A percentile compares a stretch with the other conserved stretches of the same genome.
These are phyloP conservation scores for Brachyopa scutellaris DNA, from an alignment of 2,888 invertebrate species.

Conservation along the genomic window DNA sequence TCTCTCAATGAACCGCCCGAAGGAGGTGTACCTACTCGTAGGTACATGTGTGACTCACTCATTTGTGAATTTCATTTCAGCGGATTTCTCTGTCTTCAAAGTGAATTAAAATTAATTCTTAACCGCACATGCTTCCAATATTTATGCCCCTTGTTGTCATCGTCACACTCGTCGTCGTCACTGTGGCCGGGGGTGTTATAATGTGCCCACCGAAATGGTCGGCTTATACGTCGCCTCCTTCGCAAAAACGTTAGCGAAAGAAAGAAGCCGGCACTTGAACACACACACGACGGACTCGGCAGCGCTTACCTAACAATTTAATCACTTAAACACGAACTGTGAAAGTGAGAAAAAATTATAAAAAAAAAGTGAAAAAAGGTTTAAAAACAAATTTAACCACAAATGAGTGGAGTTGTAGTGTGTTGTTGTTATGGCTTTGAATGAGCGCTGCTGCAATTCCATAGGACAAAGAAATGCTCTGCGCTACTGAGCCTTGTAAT, in stretches of 20 bases:
- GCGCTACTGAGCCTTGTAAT: too few species aligned
- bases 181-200: not conserved
- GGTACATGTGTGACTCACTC: conserved; percentile 36
- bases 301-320: conserved; percentile 51
- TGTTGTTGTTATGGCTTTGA: not conserved
- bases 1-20: not conserved
- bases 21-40: too few species aligned
- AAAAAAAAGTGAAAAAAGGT: conserved; percentile 17
- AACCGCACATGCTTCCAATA: conserved; percentile 32
- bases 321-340: conserved; percentile 67
- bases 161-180: not conserved
- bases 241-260: conserved; percentile 22
- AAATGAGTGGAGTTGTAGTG: conserved; percentile 6
- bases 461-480: not conserved
- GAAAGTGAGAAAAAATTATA: conserved; percentile 50
- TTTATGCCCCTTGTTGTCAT: conserved; percentile 1
- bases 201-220: conserved; percentile 30
- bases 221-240: conserved; percentile 33
- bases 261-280: conserved; percentile 52
- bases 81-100: conserved; percentile 14
- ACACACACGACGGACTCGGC: conserved; percentile 44
- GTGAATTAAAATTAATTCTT: conserved; percentile 31
- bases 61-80: conserved; percentile 28
- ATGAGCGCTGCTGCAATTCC: not conserved
- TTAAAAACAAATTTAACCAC: conserved; percentile 22